These are phyloP conservation scores for Prionace glauca DNA, from an alignment of 2,797 vertebrate species.

Conservation along the genomic window DNA sequence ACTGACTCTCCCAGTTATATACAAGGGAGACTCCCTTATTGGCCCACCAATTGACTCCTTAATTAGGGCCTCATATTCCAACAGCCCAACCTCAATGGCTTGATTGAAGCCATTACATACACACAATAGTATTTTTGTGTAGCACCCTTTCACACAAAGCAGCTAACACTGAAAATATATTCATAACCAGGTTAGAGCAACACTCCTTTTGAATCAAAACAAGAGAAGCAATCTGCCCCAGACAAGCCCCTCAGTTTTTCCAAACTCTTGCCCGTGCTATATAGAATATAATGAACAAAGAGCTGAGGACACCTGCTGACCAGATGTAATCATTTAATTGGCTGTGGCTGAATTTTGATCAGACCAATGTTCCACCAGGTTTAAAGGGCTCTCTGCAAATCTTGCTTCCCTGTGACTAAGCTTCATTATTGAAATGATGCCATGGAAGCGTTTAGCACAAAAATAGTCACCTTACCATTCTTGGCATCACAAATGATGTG, in stretches of 20 bases:
- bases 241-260: neutral
- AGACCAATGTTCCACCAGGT: neutral
- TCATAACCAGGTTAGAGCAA: neutral
- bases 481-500: neutral
- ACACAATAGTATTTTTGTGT: neutral
- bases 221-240: neutral
- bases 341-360: neutral
- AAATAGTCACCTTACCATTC: neutral
- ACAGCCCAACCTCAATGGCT: no score
- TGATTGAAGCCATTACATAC: no score
- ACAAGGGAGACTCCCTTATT: no score
- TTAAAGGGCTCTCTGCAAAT: neutral
- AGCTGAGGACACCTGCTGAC: conserved; percentile 14
- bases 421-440: neutral
- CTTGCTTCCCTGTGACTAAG: neutral
- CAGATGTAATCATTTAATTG: conserved; percentile 7
- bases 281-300: neutral
- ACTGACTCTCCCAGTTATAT: no score
- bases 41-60: no score
- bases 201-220: neutral
- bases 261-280: neutral
- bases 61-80: no score
- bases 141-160: neutral
- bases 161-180: neutral
- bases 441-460: neutral